These are phyloP conservation scores for Hiodon tergisus DNA, from an alignment of 2,113 vertebrate genomes.

Conservation along the genomic window DNA sequence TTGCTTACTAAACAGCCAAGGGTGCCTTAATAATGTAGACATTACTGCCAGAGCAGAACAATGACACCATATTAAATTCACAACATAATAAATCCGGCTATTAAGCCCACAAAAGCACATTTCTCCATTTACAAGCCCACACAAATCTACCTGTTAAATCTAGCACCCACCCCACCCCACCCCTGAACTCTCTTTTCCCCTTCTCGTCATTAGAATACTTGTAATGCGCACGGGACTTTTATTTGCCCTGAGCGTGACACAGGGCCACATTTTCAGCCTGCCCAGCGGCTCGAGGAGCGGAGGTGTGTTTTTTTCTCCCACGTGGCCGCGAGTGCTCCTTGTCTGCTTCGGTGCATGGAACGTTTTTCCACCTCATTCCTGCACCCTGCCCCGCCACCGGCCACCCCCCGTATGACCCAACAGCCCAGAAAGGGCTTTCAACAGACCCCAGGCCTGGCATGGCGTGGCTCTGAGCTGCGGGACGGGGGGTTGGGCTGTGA, in stretches of 20 bases:
- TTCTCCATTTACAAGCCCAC: slow-evolving; percentile 36
- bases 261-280: slow-evolving; percentile 60
- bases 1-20: slow-evolving; percentile 11
- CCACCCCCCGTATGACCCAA: neutral
- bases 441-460: neutral
- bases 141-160: slow-evolving; percentile 46
- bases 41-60: slow-evolving; percentile 22
- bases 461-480: too few relatives aligned
- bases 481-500: neutral
- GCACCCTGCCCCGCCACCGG: slow-evolving; percentile 59
- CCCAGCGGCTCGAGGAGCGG: slow-evolving; percentile 54
- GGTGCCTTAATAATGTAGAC: slow-evolving; percentile 26
- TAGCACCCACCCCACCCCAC: slow-evolving; percentile 17
- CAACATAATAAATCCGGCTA: slow-evolving; percentile 33
- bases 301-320: slow-evolving; percentile 58
- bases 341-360: slow-evolving; percentile 55
- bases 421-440: neutral
- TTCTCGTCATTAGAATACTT: slow-evolving; percentile 47
- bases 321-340: slow-evolving; percentile 65
- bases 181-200: slow-evolving; percentile 29
- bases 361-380: slow-evolving; percentile 67
- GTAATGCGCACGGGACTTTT: slow-evolving; percentile 51
- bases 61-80: slow-evolving; percentile 16
- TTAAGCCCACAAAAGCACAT: slow-evolving; percentile 20
- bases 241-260: slow-evolving; percentile 52